phyloP scores from a whole-genome alignment of 1,140 invertebrate genomes.

The Kradibia gibbosae region DNA sequence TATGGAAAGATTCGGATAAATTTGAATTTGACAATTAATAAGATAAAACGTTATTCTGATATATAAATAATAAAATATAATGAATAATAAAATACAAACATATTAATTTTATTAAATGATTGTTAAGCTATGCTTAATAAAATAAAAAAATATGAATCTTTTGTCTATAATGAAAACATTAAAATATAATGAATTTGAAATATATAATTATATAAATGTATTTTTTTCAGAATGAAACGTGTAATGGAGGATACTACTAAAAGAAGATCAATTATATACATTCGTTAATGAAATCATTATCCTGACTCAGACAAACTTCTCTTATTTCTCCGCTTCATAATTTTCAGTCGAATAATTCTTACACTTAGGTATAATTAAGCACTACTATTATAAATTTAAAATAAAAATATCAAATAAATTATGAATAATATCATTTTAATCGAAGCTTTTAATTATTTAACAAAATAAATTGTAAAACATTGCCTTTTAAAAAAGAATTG shows the following conservation, averaged over 20 bases:
- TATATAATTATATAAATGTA: neutral
- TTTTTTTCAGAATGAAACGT: neutral
- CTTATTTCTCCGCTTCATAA: slow-evolving; percentile 1
- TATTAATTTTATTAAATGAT: neutral
- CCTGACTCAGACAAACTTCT: neutral
- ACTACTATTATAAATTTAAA: neutral
- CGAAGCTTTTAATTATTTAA: slow-evolving; percentile 42
- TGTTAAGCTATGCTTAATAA: no score
- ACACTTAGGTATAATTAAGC: slow-evolving; percentile 30
- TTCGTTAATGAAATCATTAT: slow-evolving; percentile 44
- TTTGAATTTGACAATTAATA: neutral
- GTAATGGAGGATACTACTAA: neutral
- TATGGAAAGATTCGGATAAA: neutral
- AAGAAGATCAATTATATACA: neutral
- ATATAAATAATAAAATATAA: neutral
- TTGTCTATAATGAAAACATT: slow-evolving; percentile 5
- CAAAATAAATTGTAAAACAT: neutral
- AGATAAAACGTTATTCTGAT: neutral
- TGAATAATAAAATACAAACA: slow-evolving; percentile 1
- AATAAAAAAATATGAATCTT: neutral
- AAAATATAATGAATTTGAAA: neutral
- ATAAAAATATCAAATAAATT: slow-evolving; percentile 42
- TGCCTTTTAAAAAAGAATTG: slow-evolving; percentile 28
- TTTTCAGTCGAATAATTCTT: slow-evolving; percentile 27
- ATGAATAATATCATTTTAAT: slow-evolving; percentile 49